Evolutionary conservation across 2,888 invertebrate species (phyloP), one percentile per base, ranked within the genome.

Genomic region (Hyles lineata): DNA sequence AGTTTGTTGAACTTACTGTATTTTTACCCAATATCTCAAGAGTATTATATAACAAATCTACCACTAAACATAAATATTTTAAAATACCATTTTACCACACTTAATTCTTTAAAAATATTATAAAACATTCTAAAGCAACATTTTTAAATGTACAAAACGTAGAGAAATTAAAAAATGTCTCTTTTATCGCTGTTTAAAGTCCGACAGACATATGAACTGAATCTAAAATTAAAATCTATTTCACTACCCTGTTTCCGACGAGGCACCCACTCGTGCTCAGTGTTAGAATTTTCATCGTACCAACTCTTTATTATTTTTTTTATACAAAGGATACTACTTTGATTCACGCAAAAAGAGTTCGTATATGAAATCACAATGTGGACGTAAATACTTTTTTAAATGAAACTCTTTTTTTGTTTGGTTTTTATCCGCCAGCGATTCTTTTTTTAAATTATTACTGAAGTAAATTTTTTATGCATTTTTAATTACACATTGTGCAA

Each of bases 191-290:
- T 29, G 63, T 75, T 78, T 77, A 35, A 72, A 75, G 74, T 77
- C 76, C 62, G 71, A 67, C 55, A 75, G 75, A 58, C 83, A 87
- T 87, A 82, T 86, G 73, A 86, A 75, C 86, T 80, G 50, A 81
- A 82, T 85, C 83, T 85, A 82, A 87, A 87, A 87, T 87, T 86
- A 83, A 86, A 87, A 86, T 87, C 85, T 88, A 86, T 87, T 83
- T 81, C 78, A 83, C 82, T 80, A 82, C 83, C 82, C 82, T 76
- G 77, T 80, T 81, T 78, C 74, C 76, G 72, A 75, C 76, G 74
- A 76, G 70, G 72, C 71, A 72, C 72, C 70, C 73, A 70, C 76
- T 76, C 76, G 73, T 75, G 74, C 78, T 72, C 74, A 76, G 79
- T 77, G 81, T 83, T 83, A 78, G 80, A 81, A 84, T 80, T 76